Conservation (phyloP, 2,113 vertebrate genomes). For the Shinisaurus crocodilurus region DNA sequence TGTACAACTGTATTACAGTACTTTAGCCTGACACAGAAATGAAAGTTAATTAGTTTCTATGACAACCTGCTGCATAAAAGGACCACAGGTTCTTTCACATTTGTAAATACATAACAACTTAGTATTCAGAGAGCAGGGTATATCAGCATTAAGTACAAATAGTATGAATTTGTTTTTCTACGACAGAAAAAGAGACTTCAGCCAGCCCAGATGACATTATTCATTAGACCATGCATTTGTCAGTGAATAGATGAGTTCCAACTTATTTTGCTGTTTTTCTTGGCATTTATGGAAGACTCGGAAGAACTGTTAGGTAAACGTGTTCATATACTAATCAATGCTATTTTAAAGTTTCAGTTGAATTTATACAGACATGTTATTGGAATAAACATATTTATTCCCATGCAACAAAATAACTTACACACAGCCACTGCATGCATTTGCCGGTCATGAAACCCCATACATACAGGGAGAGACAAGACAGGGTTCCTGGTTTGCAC, state of each 20-base stretch:
- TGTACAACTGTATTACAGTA: constrained; percentile 73
- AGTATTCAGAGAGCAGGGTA: constrained; percentile 71
- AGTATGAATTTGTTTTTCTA: constrained; percentile 73
- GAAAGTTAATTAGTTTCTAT: constrained; percentile 85
- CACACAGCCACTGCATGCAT: not conserved
- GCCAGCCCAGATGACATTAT: constrained; percentile 68
- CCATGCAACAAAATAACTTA: not conserved
- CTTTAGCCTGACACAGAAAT: constrained; percentile 78
- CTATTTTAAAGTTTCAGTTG: constrained; percentile 16
- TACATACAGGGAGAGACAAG: not conserved
- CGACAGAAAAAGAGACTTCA: constrained; percentile 67
- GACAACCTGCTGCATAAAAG: constrained; percentile 79
- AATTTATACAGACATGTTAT: constrained; percentile 6
- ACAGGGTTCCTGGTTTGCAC: too few relatives aligned
- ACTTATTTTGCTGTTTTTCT: constrained; percentile 45
- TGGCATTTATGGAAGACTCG: constrained; percentile 45
- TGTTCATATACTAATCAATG: constrained; percentile 28
- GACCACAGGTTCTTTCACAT: constrained; percentile 74
- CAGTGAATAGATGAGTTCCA: constrained; percentile 61
- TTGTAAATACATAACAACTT: constrained; percentile 77
- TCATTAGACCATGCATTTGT: constrained; percentile 57
- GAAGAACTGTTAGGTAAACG: constrained; percentile 44
- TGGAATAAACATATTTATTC: constrained; percentile 5
- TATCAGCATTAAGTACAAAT: constrained; percentile 74
- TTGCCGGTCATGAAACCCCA: not conserved